Conservation (phyloP, 2,797 vertebrate species). For the Crotalus adamanteus region DNA sequence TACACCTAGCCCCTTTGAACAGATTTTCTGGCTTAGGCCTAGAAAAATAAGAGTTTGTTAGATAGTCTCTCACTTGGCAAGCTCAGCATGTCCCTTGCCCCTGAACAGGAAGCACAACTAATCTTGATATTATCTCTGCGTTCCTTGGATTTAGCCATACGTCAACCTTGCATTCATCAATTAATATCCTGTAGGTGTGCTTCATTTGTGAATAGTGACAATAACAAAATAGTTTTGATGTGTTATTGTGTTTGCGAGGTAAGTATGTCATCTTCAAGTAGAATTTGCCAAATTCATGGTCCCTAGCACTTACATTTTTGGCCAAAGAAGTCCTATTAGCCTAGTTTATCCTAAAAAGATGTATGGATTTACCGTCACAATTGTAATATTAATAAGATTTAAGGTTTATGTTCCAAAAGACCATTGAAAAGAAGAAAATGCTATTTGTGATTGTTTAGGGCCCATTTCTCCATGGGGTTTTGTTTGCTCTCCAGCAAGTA, state of each 20-base stretch:
- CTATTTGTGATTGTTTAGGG: background rate
- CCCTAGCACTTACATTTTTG: too few relatives aligned
- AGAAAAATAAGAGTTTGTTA: background rate
- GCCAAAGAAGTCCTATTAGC: background rate
- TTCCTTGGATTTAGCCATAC: background rate
- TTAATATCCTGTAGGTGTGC: background rate
- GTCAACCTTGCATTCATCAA: background rate
- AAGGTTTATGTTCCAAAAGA: background rate
- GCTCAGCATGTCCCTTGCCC: background rate
- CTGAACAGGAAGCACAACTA: background rate
- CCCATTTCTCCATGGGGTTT: background rate
- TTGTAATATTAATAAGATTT: background rate
- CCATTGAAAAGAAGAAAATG: background rate
- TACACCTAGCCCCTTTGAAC: background rate
- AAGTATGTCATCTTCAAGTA: background rate
- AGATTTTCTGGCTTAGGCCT: background rate
- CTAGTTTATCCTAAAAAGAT: background rate
- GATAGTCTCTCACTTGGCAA: background rate
- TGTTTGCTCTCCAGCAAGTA: background rate
- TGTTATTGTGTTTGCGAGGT: background rate
- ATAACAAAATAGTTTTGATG: background rate
- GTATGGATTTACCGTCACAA: background rate
- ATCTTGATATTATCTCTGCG: background rate
- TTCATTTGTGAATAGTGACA: background rate
- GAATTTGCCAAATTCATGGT: background rate